These are phyloP conservation scores for Stenodera caucasica DNA, from an alignment of 2,888 invertebrate species.

Conservation along the genomic window DNA sequence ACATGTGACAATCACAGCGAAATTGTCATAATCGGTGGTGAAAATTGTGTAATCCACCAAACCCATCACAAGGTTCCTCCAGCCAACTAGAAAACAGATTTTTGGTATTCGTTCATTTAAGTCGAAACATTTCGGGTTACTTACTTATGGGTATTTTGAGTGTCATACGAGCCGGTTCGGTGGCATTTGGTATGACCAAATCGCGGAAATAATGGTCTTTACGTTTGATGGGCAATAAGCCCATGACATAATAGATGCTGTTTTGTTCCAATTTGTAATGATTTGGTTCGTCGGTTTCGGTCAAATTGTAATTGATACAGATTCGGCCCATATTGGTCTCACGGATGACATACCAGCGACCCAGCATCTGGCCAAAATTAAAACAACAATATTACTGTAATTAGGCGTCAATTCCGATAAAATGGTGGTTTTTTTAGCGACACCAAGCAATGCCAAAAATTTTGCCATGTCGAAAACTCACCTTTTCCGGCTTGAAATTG, in stretches of 20 bases:
- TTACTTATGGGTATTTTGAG: conserved; percentile 65
- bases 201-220: conserved; percentile 77
- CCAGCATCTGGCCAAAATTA: conserved; percentile 67
- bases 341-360: conserved; percentile 81
- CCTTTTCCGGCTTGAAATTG: conserved; percentile 74
- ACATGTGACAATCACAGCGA: conserved; percentile 78
- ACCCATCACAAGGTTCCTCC: no score
- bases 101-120: no score
- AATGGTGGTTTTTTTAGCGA: background rate
- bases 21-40: conserved; percentile 72
- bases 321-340: conserved; percentile 80
- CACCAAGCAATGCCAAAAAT: background rate
- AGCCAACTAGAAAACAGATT: no score
- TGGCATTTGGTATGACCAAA: conserved; percentile 65
- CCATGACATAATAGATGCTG: conserved; percentile 69
- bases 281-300: conserved; percentile 67
- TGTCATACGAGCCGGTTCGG: conserved; percentile 63
- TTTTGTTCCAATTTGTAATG: conserved; percentile 71
- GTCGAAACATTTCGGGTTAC: no score
- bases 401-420: no score
- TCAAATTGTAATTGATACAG: conserved; percentile 80
- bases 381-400: no score
- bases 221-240: conserved; percentile 75
- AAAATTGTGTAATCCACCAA: conserved; percentile 74
- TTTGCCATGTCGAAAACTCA: conserved; percentile 52